phyloP scores from a whole-genome alignment of 2,888 invertebrate species.

The Eretmocerus hayati region DNA sequence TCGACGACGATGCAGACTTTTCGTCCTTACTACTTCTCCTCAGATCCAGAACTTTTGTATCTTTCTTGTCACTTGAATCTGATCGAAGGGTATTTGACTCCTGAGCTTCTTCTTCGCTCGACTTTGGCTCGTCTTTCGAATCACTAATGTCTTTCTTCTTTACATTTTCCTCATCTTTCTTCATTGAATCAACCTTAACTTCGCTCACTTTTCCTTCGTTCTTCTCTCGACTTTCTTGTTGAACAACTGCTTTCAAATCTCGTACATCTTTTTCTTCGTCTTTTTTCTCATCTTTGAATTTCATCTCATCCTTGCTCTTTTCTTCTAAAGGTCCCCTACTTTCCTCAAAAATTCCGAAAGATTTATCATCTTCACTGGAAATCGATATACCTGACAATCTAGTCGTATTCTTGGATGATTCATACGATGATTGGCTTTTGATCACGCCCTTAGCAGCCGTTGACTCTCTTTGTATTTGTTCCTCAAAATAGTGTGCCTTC shows the following conservation, averaged over 20 bases:
- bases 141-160: constrained; percentile 6
- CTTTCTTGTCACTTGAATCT: background rate
- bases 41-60: no score
- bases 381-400: constrained; percentile 19
- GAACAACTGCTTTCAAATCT: constrained; percentile 9
- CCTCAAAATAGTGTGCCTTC: constrained; percentile 55
- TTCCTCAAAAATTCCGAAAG: constrained; percentile 17
- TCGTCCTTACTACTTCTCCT: background rate
- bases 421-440: constrained; percentile 24
- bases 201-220: constrained; percentile 7
- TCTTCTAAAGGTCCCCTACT: constrained; percentile 10
- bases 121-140: constrained; percentile 8
- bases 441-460: constrained; percentile 25
- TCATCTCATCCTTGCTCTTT: constrained; percentile 3
- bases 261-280: constrained; percentile 3
- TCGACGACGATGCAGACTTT: background rate
- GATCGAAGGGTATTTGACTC: constrained; percentile 1
- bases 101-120: constrained; percentile 4
- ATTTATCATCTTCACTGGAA: constrained; percentile 19
- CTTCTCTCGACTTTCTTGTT: constrained; percentile 5
- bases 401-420: constrained; percentile 11
- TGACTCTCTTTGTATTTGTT: constrained; percentile 56
- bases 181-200: constrained; percentile 6
- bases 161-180: constrained; percentile 3
- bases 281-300: constrained; percentile 11